Evolutionary conservation across 2,888 invertebrate species (phyloP), one percentile per base, ranked within the genome.

Genomic region (Argynnis bischoffii): DNA sequence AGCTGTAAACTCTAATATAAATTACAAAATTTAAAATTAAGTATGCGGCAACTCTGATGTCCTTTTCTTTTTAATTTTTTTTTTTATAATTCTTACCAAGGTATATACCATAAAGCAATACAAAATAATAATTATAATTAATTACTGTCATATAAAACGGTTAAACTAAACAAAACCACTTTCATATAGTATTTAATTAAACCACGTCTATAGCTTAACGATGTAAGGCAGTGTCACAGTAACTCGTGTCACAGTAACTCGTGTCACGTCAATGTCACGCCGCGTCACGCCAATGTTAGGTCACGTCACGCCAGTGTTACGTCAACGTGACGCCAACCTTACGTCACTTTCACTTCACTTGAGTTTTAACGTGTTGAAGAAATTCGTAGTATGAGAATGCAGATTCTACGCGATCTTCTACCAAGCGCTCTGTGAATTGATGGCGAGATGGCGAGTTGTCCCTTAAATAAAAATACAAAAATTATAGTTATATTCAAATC

Each of bases 321-420:
- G 48, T 67, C 69, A 56, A 76, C 47, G 57, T 48, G 47, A 48
- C 26, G 59, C 26, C 48, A 59, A 59, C 48, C 26, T n/a, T 48
- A 13, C 15, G 61, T 69, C 75, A 78, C 82, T 93, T 84, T 94
- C 96, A 98, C 94, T 98, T 98, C 90, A 98, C 95, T 94, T 97
- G 97, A 79, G 95, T 95, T 90, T 97, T 97, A 79, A 98, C 94
- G 93, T 99, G 98, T 90, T 99, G 99, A 87, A 99, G 94, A 93
- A 99, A 99, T 94, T 99, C 99, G 89, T 98, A 97, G 93, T 99
- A 99, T 76, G 98, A 98, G 92, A 98, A 95, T 64, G 98, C 96
- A 67, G 97, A 96, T 86, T 99, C 99, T 72, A 97, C 95, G 80
- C 99, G 94, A 90, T 99, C 99, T 88, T 99, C 99, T 59, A 99